Base-by-base conservation (phyloP, 1,140 invertebrate species). In the Arion vulgaris region DNA sequence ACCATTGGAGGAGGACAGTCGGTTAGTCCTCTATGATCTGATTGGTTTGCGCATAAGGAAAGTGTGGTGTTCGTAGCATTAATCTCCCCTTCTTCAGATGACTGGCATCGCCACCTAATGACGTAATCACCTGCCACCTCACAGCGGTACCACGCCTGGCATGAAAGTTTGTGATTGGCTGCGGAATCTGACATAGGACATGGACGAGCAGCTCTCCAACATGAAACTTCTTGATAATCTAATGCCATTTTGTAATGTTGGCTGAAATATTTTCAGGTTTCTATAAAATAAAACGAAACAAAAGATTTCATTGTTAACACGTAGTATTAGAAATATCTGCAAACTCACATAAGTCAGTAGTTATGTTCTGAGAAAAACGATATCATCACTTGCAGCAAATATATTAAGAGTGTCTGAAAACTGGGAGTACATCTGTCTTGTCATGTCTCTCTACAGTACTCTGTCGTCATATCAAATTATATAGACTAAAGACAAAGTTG, bases 71-170 rank as follows among this genome's bases (percentile, higher is more conserved):
- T 45, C 0, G 76, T 78, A 11, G 5, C 32, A 49, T 78, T 78
- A 49, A 38, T 19, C 4, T 26, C 76, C 15, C 34, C 57, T 2
- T 78, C 76, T 39, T 57, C 76, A 13, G 13, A 36, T 57, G 76
- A 57, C 4, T 57, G 76, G 28, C 76, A 78, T 36, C 36, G 28
- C 76, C 76, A 78, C 34, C 57, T 19, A 32, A 78, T 78, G 34
- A 78, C 76, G 36, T 78, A 78, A 39, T 78, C 76, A 23, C 76
- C 76, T 23, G 76, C 76, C 34, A 34, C 26, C 39, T 78, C 76
- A 26, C 76, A 78, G 17, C 57, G 51, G 34, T 39, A 78, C 76
- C 51, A 57, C 1, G 76, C 76, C 28, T 66, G 32, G 76, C 76
- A 78, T 19, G 26, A 17, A 34, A 49, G 15, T 53, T 49, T 53